Base-by-base conservation (phyloP, 1,140 invertebrate genomes). In the Brachionus koreanus region DNA sequence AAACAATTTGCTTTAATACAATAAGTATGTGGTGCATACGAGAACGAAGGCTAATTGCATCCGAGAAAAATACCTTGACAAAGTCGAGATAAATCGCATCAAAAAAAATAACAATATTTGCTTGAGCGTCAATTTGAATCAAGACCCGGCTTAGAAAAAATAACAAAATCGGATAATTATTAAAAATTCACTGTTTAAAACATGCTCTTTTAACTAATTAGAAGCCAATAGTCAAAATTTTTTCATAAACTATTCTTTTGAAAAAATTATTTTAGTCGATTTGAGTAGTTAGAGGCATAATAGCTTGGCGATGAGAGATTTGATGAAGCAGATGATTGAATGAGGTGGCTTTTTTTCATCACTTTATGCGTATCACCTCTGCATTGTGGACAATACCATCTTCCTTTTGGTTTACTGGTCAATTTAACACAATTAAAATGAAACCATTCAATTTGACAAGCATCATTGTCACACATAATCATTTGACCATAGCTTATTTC, bases 401-500 rank as follows among this genome's bases (percentile, higher is more conserved):
- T 88, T 19, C 88, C 88, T 83, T 89, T 89, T 57, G 88, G 88
- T 77, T 88, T 89, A 39, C 83, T 86, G 4, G 85, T 85, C 16
- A 89, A 85, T 82, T 85, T 85, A 39, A 89, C 88, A 86, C 88
- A 89, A 61, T 86, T 85, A 84, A 89, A 89, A 85, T 89, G 88
- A 83, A 88, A 89, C 88, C 88, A 89, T 84, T 89, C 87, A 39
- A 89, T 88, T 49, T 85, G 84, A 86, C 88, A 89, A 25, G 69
- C 82, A 37, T 61, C 42, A 67, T 75, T 75, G 52, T 83, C 82
- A 23, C 82, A 83, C 33, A 76, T 29, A 35, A 83, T 83, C 82
- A 83, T 83, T 75, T 43, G 69, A 10, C 82, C 82, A 23, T 75
- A 83, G 43, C 63, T 43, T 63, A 76, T 49, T 33, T 83, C 63